These are phyloP conservation scores for Hephaestus fuliginosus DNA, from an alignment of 2,797 vertebrate genomes.

Conservation along the genomic window DNA sequence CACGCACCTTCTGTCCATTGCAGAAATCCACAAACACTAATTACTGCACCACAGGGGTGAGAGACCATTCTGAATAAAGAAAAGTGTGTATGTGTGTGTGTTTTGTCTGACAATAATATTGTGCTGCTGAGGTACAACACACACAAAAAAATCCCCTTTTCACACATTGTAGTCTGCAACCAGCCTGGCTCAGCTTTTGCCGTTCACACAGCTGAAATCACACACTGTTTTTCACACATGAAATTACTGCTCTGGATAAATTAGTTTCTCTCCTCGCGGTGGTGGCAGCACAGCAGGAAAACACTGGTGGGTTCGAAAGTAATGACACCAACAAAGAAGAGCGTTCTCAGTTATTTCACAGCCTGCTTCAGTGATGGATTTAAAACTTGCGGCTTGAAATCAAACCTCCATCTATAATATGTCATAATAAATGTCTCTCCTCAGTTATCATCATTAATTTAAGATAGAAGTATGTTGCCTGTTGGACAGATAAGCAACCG, in stretches of 20 bases:
- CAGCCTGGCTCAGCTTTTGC: slow-evolving; percentile 21
- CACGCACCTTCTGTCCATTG: slow-evolving; percentile 41
- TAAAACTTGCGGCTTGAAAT: slow-evolving; percentile 25
- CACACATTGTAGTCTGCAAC: slow-evolving; percentile 25
- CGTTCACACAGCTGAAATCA: background rate
- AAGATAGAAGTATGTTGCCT: background rate
- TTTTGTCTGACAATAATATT: slow-evolving; percentile 26
- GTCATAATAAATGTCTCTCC: background rate
- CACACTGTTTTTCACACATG: slow-evolving; percentile 33
- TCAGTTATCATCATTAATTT: slow-evolving; percentile 11
- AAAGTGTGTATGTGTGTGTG: slow-evolving; percentile 20
- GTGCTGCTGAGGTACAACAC: slow-evolving; percentile 24
- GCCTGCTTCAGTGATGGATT: slow-evolving; percentile 30
- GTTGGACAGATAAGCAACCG: background rate
- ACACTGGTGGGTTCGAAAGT: slow-evolving; percentile 27
- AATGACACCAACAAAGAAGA: slow-evolving; percentile 24
- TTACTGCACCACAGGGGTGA: slow-evolving; percentile 55
- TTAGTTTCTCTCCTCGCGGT: slow-evolving; percentile 27
- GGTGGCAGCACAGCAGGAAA: slow-evolving; percentile 32
- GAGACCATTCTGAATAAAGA: slow-evolving; percentile 16
- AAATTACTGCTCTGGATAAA: slow-evolving; percentile 37
- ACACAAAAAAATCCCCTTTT: slow-evolving; percentile 3
- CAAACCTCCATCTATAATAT: slow-evolving; percentile 1
- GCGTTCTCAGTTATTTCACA: slow-evolving; percentile 24
- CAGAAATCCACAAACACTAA: slow-evolving; percentile 52